Evolutionary conservation across 2,113 vertebrate genomes (phyloP).

Genomic region (Geothlypis trichas): DNA sequence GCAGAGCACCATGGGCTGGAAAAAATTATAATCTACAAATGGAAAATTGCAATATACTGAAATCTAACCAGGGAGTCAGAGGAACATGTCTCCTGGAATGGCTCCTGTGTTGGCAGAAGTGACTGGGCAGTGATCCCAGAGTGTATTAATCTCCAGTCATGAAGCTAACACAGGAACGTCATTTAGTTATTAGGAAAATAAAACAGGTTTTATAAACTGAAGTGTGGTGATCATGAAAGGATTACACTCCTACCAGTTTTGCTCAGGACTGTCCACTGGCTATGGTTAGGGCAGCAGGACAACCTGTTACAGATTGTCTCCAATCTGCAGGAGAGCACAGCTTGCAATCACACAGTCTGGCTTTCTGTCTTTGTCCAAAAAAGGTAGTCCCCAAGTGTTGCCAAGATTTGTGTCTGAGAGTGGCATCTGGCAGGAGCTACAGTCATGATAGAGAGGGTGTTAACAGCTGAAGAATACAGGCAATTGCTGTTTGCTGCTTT

Average conservation of each 20-base stretch:
- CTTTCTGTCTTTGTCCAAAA: not conserved
- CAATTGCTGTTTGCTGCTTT: not conserved
- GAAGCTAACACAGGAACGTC: slow-evolving; percentile 61
- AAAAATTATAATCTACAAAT: slow-evolving; percentile 67
- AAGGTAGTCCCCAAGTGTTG: not conserved
- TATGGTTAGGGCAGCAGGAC: not conserved
- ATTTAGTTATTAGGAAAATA: slow-evolving; percentile 65
- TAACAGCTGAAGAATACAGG: not conserved
- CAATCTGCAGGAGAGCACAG: not conserved
- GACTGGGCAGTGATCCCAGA: slow-evolving; percentile 69
- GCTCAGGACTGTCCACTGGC: not conserved
- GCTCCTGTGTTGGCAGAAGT: slow-evolving; percentile 71
- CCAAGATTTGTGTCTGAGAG: not conserved
- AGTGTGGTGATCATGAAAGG: not conserved
- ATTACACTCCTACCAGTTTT: not conserved
- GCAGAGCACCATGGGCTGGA: slow-evolving; percentile 47
- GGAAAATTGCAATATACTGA: slow-evolving; percentile 68
- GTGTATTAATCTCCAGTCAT: slow-evolving; percentile 65
- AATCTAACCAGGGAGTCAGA: slow-evolving; percentile 34
- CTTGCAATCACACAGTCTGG: not conserved
- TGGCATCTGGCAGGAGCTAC: not conserved
- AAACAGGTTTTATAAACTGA: slow-evolving; percentile 56
- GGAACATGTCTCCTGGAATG: slow-evolving; percentile 66
- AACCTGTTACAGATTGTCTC: not conserved
- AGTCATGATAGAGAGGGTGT: not conserved